phyloP scores from a whole-genome alignment of 1,140 invertebrate genomes.

The Portunus trituberculatus region DNA sequence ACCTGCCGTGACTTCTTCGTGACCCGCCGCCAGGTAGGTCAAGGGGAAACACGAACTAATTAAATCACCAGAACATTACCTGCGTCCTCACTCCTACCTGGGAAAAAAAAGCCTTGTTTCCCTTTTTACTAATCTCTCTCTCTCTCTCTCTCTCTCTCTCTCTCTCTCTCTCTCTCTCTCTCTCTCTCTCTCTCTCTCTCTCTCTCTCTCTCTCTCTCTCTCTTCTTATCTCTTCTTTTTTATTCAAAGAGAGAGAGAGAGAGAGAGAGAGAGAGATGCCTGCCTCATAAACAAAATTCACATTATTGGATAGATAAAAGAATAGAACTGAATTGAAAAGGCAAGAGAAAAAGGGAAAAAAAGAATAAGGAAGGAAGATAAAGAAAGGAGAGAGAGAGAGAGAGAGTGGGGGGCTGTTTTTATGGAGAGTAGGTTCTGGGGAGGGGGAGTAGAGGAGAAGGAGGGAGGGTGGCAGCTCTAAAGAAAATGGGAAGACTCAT shows the following conservation, averaged over 20 bases:
- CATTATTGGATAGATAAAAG: no score
- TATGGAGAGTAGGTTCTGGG: neutral
- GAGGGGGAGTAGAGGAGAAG: neutral
- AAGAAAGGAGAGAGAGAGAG: neutral
- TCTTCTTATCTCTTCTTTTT: neutral
- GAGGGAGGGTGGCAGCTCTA: neutral
- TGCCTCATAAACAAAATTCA: no score
- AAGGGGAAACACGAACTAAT: no score
- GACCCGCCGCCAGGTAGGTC: no score
- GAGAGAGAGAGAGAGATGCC: no score
- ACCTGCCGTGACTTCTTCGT: neutral
- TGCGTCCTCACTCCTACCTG: no score
- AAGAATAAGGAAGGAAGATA: neutral
- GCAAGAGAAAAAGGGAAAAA: neutral
- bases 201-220: neutral
- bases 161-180: neutral
- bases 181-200: neutral
- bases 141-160: constrained; percentile 8
- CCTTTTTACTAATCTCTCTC: no score
- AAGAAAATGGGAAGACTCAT: neutral
- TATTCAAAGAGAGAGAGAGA: neutral
- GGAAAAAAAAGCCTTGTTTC: no score
- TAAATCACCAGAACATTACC: no score
- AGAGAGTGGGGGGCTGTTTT: neutral
- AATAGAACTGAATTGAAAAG: no score